phyloP scores from a whole-genome alignment of 2,888 invertebrate species.

The Drosophila merina region DNA sequence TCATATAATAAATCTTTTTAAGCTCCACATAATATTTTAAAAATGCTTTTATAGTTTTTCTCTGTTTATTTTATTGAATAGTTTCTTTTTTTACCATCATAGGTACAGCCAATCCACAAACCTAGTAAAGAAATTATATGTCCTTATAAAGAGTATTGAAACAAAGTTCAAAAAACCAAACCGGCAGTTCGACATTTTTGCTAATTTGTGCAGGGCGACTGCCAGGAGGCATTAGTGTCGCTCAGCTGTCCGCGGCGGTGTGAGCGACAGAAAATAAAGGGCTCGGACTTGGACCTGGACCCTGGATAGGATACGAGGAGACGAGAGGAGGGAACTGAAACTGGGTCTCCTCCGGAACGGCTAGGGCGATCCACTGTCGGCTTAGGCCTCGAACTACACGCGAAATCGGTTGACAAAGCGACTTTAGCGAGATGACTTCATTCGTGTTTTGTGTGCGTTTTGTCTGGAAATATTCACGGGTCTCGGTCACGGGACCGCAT shows the following conservation, averaged over 20 bases:
- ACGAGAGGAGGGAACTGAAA: constrained; percentile 17
- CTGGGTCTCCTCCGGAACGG: constrained; percentile 11
- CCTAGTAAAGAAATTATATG: constrained; percentile 8
- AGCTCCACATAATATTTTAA: too few species aligned
- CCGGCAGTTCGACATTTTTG: constrained; percentile 52
- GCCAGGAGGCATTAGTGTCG: constrained; percentile 76
- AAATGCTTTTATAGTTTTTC: too few species aligned
- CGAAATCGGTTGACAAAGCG: constrained; percentile 77
- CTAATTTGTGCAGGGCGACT: constrained; percentile 75
- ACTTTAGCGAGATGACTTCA: constrained; percentile 70
- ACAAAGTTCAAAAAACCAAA: constrained; percentile 38
- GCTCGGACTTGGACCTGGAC: constrained; percentile 5
- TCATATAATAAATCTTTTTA: too few species aligned
- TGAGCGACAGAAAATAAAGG: constrained; percentile 47
- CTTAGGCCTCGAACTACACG: constrained; percentile 70
- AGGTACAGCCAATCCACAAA: not conserved
- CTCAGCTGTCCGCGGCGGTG: constrained; percentile 69
- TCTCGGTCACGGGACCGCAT: not conserved
- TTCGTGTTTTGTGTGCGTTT: constrained; percentile 72
- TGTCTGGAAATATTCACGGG: constrained; percentile 40
- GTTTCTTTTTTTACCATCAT: too few species aligned
- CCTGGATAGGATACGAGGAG: not conserved
- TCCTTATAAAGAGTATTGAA: constrained; percentile 4
- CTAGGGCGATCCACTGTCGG: constrained; percentile 72
- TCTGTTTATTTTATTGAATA: too few species aligned